Percentiles rank a stretch among this genome's conserved stretches.
These are phyloP conservation scores for Plecturocebus donacophilus DNA, from an alignment of 2,113 vertebrate species.

Conservation along the genomic window DNA sequence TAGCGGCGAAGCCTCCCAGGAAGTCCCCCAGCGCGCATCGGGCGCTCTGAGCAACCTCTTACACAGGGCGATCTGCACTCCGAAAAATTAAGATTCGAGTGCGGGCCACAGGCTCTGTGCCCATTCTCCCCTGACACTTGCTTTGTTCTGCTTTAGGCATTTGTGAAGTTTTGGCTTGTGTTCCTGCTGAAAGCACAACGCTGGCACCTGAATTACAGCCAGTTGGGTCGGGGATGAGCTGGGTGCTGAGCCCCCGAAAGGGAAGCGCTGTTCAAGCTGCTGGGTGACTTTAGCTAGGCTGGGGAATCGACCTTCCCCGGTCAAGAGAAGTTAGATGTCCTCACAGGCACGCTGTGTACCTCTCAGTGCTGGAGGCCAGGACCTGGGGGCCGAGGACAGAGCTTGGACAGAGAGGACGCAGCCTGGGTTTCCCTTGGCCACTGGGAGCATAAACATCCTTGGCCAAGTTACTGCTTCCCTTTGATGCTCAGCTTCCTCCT, in stretches of 20 bases:
- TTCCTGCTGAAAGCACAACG: accelerated
- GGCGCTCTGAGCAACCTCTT: neutral
- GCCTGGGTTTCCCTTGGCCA: accelerated
- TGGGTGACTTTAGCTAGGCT: too few relatives aligned
- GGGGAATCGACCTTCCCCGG: accelerated
- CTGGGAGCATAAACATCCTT: neutral
- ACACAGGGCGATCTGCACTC: too few relatives aligned
- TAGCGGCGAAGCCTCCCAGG: accelerated
- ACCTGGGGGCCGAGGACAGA: accelerated
- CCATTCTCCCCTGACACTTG: neutral
- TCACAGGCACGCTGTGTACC: accelerated
- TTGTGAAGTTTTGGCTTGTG: neutral
- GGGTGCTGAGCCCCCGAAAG: too few relatives aligned
- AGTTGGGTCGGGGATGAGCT: accelerated
- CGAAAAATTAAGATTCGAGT: neutral
- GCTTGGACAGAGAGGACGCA: accelerated
- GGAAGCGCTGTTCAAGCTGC: neutral
- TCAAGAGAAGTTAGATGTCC: accelerated
- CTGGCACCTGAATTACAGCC: neutral
- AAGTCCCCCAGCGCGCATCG: accelerated
- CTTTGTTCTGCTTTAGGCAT: neutral
- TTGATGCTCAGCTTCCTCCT: neutral
- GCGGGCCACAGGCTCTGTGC: neutral
- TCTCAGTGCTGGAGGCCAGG: neutral
- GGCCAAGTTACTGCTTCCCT: neutral